Evolutionary conservation across 1,140 invertebrate genomes (phyloP).

Genomic region (Brachionus koreanus): DNA sequence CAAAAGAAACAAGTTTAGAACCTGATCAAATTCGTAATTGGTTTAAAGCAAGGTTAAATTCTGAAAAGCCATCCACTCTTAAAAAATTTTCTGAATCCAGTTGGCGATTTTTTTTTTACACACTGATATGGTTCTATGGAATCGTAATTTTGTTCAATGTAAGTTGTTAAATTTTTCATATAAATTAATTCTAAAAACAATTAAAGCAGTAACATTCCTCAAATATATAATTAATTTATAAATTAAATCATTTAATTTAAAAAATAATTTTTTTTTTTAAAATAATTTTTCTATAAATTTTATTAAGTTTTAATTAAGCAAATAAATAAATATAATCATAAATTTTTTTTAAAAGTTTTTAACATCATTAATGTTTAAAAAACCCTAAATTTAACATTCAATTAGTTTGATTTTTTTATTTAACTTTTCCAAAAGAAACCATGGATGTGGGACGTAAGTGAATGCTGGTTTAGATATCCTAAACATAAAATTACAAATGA

Average conservation of each 20-base stretch:
- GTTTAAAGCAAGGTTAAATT: background rate
- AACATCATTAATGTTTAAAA: no score
- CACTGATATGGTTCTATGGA: background rate
- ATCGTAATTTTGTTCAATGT: background rate
- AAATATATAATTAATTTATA: background rate
- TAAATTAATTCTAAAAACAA: slow-evolving; percentile 45
- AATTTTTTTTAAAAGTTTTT: no score
- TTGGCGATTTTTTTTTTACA: slow-evolving; percentile 38
- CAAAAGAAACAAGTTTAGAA: background rate
- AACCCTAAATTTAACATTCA: background rate
- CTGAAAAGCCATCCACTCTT: background rate
- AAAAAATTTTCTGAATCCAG: slow-evolving; percentile 28
- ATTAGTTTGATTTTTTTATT: background rate
- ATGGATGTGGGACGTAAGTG: background rate
- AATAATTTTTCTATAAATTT: no score
- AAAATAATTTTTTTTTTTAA: no score
- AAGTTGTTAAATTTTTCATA: slow-evolving; percentile 14
- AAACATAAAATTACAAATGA: slow-evolving; percentile 48
- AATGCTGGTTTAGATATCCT: slow-evolving; percentile 37
- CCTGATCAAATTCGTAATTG: background rate
- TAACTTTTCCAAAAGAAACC: background rate
- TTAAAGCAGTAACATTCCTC: background rate
- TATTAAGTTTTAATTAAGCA: background rate
- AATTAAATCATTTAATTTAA: background rate
- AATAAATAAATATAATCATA: no score